Evolutionary conservation across 2,888 invertebrate genomes (phyloP).

Genomic region (Pachliopta kotzebuea): DNA sequence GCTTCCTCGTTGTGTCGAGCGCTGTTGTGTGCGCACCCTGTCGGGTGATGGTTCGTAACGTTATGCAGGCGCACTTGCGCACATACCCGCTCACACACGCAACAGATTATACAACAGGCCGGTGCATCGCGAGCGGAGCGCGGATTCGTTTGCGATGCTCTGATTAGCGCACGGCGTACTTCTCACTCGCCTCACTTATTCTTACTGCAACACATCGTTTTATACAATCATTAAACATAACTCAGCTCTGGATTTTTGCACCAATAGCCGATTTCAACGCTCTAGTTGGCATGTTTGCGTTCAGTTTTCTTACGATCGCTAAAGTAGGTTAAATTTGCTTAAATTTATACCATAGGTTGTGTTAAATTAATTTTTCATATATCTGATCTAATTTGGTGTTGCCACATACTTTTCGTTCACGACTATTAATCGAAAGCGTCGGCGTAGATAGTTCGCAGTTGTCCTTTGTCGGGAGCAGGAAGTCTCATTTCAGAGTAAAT

Average conservation of each 20-base stretch:
- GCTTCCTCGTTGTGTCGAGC: constrained; percentile 68
- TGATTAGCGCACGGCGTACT: constrained; percentile 48
- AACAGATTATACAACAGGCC: constrained; percentile 52
- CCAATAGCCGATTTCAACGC: constrained; percentile 60
- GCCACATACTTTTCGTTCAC: constrained; percentile 25
- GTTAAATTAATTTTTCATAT: constrained; percentile 27
- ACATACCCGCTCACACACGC: constrained; percentile 21
- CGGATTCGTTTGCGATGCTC: constrained; percentile 56
- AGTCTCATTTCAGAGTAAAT: constrained; percentile 62
- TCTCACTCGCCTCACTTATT: constrained; percentile 20
- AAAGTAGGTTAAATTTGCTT: constrained; percentile 35
- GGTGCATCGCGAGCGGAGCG: constrained; percentile 39
- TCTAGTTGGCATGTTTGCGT: constrained; percentile 52
- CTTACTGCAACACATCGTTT: constrained; percentile 25
- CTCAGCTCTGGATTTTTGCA: constrained; percentile 43
- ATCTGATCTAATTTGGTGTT: constrained; percentile 32
- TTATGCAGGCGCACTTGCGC: constrained; percentile 39
- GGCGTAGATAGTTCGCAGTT: constrained; percentile 37
- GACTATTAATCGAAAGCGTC: constrained; percentile 31
- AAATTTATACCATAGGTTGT: too few relatives aligned
- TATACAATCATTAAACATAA: constrained; percentile 29
- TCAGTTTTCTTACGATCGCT: constrained; percentile 46
- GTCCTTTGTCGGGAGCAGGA: constrained; percentile 67
- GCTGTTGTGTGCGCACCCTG: constrained; percentile 47
- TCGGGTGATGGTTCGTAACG: constrained; percentile 58